Base-by-base conservation (phyloP, 2,888 invertebrate genomes). In the Glaucopsyche alexis region DNA sequence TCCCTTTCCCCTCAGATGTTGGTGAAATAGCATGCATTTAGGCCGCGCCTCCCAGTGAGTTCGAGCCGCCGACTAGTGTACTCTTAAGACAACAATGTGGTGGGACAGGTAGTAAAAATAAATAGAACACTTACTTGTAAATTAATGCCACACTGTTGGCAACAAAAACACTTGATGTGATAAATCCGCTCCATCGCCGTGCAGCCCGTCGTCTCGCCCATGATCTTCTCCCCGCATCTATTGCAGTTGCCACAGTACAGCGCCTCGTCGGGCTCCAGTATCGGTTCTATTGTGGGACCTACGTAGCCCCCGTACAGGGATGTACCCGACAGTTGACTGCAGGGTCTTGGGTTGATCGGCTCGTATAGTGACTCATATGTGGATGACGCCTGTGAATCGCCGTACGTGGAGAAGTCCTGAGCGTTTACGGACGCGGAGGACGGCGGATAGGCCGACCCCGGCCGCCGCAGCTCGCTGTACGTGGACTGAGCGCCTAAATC, bases 121-220 rank as follows among this genome's bases (percentile, higher is more conserved):
- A 66, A 40, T 49, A 16, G 40, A 16, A 19, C 1, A 73, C n/a
- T 69, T 78, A 91, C 99, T 91, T 97, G 96, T 72, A 93, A 84
- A 78, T 97, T 97, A 67, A 97, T 96, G 77, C 96, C 96, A 89
- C 99, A 99, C 76, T 97, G 96, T 73, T 96, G 96, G 87, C 99
- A 99, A 71, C 97, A 97, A 88, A 99, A 99, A 84, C 99, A 99
- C 76, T 95, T 95, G 75, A 98, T 97, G 83, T 99, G 99, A 87
- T 98, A 99, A 74, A 99, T 96, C 87, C 98, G 97, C 82, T 98
- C 98, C 97, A 99, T 98, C 0, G 99, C 99, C 0, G 99, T 98
- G 83, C 99, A 99, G 0, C 99, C 99, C 49, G 97, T 98, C 40
- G 97, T 98, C 89, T 99, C 99, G 0, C 98, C 98, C 83, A 98